Evolutionary conservation across 2,797 vertebrate species (phyloP).

Genomic region (Triplophysa bombifrons): DNA sequence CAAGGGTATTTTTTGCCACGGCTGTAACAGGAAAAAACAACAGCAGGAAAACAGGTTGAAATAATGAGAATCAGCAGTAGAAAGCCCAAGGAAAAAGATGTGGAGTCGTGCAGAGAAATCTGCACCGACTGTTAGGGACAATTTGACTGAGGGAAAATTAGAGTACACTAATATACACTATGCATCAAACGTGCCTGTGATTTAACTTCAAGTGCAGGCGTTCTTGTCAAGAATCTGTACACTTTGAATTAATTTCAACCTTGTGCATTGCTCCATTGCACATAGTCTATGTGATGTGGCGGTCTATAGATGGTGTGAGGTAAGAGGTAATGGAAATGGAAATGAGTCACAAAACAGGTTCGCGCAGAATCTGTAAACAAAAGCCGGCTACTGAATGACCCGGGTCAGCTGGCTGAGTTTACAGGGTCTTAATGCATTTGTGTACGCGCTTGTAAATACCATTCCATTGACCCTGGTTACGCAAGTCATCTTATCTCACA

Average conservation of each 20-base stretch:
- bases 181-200: constrained; percentile 11
- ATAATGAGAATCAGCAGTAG: constrained; percentile 22
- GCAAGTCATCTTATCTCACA: constrained; percentile 21
- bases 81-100: constrained; percentile 12
- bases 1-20: neutral
- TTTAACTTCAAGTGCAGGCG: constrained; percentile 10
- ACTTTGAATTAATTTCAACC: neutral
- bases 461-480: constrained; percentile 62
- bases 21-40: constrained; percentile 5
- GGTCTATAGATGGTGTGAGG: neutral
- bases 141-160: neutral
- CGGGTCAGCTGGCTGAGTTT: constrained; percentile 66
- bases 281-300: constrained; percentile 11
- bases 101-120: constrained; percentile 20
- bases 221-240: neutral
- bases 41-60: constrained; percentile 19
- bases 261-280: neutral
- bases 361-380: constrained; percentile 27
- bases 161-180: neutral
- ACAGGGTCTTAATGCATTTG: constrained; percentile 53
- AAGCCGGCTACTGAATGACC: constrained; percentile 46
- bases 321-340: constrained; percentile 34
- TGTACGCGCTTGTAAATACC: constrained; percentile 66
- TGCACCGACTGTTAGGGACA: constrained; percentile 4
- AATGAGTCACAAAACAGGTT: constrained; percentile 30